Base-by-base conservation (phyloP, 1,140 invertebrate genomes). In the Drosophila saltans region DNA sequence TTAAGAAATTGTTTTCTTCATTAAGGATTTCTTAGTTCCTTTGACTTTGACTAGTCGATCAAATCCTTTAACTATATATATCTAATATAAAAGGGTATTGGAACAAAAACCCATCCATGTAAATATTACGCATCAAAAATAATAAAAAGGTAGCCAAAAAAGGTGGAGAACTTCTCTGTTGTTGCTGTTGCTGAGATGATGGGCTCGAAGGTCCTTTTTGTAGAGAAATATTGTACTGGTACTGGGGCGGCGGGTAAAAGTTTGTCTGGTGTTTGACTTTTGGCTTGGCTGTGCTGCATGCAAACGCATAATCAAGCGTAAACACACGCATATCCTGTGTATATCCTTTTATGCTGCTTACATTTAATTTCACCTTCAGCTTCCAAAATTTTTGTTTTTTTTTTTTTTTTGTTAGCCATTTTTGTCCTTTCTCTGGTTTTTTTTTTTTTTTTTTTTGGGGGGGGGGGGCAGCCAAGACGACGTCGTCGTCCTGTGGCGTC, bases 361-460 rank as follows among this genome's bases (percentile, higher is more conserved):
- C 84, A 89, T 88, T 88, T 89, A 89, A 89, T 89, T 88, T 89
- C 73, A 89, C 83, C 83, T 88, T 83, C 69, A 85, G 78, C 78
- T 69, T 67, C 39, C 45, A 52, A 52, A 21, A 10, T 26, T 36
- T 16, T 30, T 30, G 2, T 30, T 30, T 30, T 30, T 30, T 43
- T 16, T 61, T 33, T 26, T 56, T 67, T 56, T 55, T 70, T 68
- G 56, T 63, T 71, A 69, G 65, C 73, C 58, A 26, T 67, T 30
- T 56, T 39, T 61, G 66, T 70, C 48, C 62, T 56, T 45, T 7
- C 30, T 52, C 39, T 40, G 16, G 7, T 39, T n/a, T 39, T 65
- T 30, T 28, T 52, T 63, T 21, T 41, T 68, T 48, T 30, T 58
- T 61, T 72, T 62, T 43, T 24, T 26, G 16, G 16, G 16, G 16